These are phyloP conservation scores for Rhamphomyia laevipes DNA, from an alignment of 2,888 invertebrate genomes.

Conservation along the genomic window DNA sequence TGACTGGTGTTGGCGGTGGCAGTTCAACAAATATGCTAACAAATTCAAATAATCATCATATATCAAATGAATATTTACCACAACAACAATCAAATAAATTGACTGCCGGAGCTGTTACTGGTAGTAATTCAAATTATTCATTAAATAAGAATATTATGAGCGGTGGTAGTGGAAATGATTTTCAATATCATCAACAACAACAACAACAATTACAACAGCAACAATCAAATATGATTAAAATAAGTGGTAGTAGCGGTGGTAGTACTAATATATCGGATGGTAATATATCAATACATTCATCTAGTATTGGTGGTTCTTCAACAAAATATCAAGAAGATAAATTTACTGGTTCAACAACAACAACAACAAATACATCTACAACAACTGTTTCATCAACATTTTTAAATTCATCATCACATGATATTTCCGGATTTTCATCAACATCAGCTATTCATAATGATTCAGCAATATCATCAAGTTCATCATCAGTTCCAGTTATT, in stretches of 20 bases:
- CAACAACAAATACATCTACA: neutral
- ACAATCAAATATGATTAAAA: conserved; percentile 1
- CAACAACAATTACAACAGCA: conserved; percentile 12
- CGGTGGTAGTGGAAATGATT: too few species aligned
- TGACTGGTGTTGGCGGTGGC: too few species aligned
- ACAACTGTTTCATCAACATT: neutral
- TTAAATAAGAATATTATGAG: too few species aligned
- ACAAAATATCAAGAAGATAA: conserved; percentile 36
- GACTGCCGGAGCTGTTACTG: neutral
- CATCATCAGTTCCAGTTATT: conserved; percentile 29
- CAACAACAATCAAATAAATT: neutral
- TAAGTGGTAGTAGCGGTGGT: neutral
- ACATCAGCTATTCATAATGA: conserved; percentile 29
- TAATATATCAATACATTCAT: conserved; percentile 15
- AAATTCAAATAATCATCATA: too few species aligned
- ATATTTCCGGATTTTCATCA: conserved; percentile 30
- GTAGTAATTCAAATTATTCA: too few species aligned
- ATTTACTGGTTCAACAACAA: conserved; percentile 19
- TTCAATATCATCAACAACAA: conserved; percentile 13
- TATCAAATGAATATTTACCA: too few species aligned
- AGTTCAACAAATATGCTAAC: too few species aligned
- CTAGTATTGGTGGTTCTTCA: conserved; percentile 15
- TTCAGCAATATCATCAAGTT: conserved; percentile 16
- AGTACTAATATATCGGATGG: conserved; percentile 15
- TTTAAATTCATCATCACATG: conserved; percentile 19